phyloP scores from a whole-genome alignment of 2,888 invertebrate species.

The Drosophila mettleri region DNA sequence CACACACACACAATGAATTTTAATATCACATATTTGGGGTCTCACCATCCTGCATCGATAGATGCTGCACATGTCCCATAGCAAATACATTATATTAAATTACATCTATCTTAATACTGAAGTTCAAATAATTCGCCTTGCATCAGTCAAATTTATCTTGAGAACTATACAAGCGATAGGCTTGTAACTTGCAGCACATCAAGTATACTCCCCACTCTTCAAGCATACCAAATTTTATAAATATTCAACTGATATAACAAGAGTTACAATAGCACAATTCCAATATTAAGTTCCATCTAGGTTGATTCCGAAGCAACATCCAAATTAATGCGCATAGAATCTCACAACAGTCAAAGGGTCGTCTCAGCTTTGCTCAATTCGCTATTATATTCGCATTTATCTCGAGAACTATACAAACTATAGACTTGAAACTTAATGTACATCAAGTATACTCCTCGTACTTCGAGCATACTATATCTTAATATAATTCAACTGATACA shows the following conservation, averaged over 20 bases:
- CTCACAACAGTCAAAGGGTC: too few relatives aligned
- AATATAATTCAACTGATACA: background rate
- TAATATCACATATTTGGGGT: background rate
- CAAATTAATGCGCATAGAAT: too few relatives aligned
- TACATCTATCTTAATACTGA: too few relatives aligned
- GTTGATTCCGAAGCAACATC: too few relatives aligned
- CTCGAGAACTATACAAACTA: background rate
- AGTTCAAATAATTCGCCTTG: background rate
- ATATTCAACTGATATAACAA: background rate
- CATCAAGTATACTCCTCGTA: background rate
- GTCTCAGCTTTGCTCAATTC: too few relatives aligned
- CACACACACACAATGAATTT: conserved; percentile 7
- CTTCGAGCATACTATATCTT: background rate
- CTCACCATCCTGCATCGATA: background rate
- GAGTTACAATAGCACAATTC: background rate
- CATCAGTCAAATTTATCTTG: background rate
- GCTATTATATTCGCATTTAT: too few relatives aligned
- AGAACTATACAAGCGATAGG: background rate
- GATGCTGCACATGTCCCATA: background rate
- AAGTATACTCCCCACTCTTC: background rate
- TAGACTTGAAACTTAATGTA: background rate
- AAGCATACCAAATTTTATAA: background rate
- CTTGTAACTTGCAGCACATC: background rate
- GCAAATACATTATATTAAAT: too few relatives aligned
- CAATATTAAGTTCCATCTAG: too few relatives aligned